Base-by-base conservation (phyloP, 2,797 vertebrate genomes). In the Typhlichthys eigenmanni region DNA sequence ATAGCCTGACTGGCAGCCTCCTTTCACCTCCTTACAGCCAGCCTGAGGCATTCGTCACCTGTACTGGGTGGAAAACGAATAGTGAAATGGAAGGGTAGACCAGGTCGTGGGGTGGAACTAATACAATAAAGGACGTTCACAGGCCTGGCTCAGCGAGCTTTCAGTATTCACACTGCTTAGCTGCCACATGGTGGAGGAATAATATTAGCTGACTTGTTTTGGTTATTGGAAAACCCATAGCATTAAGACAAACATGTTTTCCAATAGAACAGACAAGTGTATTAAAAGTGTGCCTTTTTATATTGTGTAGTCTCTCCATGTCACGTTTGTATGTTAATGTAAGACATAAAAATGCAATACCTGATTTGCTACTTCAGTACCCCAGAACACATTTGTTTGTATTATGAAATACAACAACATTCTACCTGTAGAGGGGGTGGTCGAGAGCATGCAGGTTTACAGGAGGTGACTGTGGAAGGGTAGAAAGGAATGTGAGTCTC, bases 31-130 rank as follows among this genome's bases (percentile, higher is more conserved):
- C 17, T 17, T 14, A 0, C 67, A 64, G 60, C 87, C 81, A 83
- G 68, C 71, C 61, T 59, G 66, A 47, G 55, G 55, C 5, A 51
- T 83, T 87, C 69, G 85, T 81, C 66, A 68, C 65, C 62, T 73
- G 4, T n/a, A 12, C 57, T 49, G 49, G 62, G 50, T 47, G 54
- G 43, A 56, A 70, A 13, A 64, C 51, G 3, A 59, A 66, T 54
- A 71, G 51, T 13, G 5, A 56, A 80, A 72, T 52, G 58, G 14
- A 14, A 71, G 70, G 58, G 29, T 58, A 51, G 62, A 61, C 13
- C 58, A 29, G 7, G 10, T 9, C 38, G 58, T 51, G 61, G 64
- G 46, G 66, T 63, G 58, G 68, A 79, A 75, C 66, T 60, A 55
- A 17, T 55, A 45, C 38, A 58, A 65, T 69, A 78, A 71, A 72